Percentiles rank a stretch among this genome's conserved stretches.
Conservation (phyloP, 2,888 invertebrate species). For the Drosophila pseudotalamancana region DNA sequence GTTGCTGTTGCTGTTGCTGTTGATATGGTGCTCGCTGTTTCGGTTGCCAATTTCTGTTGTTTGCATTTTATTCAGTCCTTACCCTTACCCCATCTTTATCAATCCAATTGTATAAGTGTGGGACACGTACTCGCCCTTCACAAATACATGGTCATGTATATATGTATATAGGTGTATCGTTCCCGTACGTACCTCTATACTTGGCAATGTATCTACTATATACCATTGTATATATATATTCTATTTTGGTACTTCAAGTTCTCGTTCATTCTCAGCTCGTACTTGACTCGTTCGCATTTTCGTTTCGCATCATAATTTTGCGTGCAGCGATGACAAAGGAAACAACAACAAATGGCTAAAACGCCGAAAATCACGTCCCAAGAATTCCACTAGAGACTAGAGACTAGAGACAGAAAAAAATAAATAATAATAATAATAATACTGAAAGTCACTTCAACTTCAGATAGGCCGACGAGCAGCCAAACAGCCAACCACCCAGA, state of each 20-base stretch:
- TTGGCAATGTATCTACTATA: slow-evolving; percentile 5
- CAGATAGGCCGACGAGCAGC: slow-evolving; percentile 21
- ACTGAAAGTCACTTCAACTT: slow-evolving; percentile 38
- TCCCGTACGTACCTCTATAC: not conserved
- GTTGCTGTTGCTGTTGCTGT: slow-evolving; percentile 14
- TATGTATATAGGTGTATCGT: not conserved
- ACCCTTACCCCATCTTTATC: slow-evolving; percentile 1
- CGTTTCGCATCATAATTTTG: slow-evolving; percentile 79
- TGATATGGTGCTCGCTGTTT: slow-evolving; percentile 12
- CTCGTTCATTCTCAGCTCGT: slow-evolving; percentile 64
- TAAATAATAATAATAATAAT: slow-evolving; percentile 20
- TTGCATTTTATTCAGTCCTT: slow-evolving; percentile 12
- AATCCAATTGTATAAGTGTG: slow-evolving; percentile 4
- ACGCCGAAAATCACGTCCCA: slow-evolving; percentile 69
- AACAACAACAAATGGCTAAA: slow-evolving; percentile 32
- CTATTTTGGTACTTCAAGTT: slow-evolving; percentile 29
- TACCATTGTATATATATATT: slow-evolving; percentile 5
- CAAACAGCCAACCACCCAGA: slow-evolving; percentile 48
- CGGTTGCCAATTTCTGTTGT: slow-evolving; percentile 50
- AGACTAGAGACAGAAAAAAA: no score
- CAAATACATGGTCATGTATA: not conserved
- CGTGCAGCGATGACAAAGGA: slow-evolving; percentile 39
- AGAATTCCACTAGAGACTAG: slow-evolving; percentile 35
- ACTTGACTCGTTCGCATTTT: slow-evolving; percentile 60
- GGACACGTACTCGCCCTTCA: slow-evolving; percentile 31